Evolutionary conservation across 2,113 vertebrate species (phyloP), one percentile per base, ranked within the genome.

Genomic region (Rostratula benghalensis): DNA sequence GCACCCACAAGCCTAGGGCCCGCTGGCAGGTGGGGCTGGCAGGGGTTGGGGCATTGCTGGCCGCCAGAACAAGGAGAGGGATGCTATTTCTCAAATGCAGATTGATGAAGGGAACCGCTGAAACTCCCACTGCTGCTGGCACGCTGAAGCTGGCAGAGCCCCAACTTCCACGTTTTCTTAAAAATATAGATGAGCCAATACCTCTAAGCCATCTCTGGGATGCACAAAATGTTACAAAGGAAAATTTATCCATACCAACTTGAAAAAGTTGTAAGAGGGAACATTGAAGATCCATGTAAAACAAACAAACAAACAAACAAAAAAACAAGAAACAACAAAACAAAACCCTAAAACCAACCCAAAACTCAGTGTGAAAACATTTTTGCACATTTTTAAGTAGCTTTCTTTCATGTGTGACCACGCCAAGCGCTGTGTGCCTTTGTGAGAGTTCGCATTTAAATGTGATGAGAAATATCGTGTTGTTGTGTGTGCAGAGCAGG

Each of bases 41-140:
- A 22, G 18, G 25, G 35, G 41, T 57, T 15, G 80, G 39, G 43
- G 11, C 30, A 10, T 8, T 33, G 50, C 48, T 27, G 70, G 67
- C 61, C 11, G 0, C 48, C 19, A 27, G 27, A 59, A 53, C 37
- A 48, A 41, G 50, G 28, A n/a, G 21, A 10, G 3, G 33, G 20
- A 23, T 2, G 4, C 22, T 54, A 1, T 37, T 73, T 59, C 2
- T 39, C 59, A 53, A 13, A 39, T 1, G 23, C 60, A 25, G 45
- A 17, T 46, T 69, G 14, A 11, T 2, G 3, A 76, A 12, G 18
- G 14, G 25, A 9, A 37, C 10, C 35, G 2, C 20, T 6, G 2
- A 22, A 23, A 17, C 2, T 39, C n/a, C 0, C 33, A 3, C 1
- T 0, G 2, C 35, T 35, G 30, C 2, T 16, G 30, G 0, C 0